Conservation (phyloP, 2,797 vertebrate genomes). For the Coranthus polyacanthus region DNA sequence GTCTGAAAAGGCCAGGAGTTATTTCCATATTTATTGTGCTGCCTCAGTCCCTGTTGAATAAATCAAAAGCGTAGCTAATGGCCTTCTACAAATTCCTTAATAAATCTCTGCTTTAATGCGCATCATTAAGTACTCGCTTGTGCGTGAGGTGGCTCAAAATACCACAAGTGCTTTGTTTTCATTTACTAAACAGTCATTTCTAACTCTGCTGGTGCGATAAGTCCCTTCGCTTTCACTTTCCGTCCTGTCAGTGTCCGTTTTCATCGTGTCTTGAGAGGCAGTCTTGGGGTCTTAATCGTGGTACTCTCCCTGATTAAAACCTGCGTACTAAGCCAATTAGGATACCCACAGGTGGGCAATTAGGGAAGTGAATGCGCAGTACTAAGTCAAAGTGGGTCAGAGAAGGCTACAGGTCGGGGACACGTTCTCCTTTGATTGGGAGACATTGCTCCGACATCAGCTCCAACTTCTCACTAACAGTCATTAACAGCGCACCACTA, state of each 20-base stretch:
- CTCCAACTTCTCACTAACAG: constrained; percentile 23
- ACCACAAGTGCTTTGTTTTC: constrained; percentile 79
- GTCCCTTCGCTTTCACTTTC: constrained; percentile 5
- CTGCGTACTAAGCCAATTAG: constrained; percentile 71
- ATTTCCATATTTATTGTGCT: constrained; percentile 85
- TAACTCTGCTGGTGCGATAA: constrained; percentile 16
- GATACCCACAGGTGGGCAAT: constrained; percentile 72
- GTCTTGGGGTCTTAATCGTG: constrained; percentile 55
- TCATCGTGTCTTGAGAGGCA: constrained; percentile 22
- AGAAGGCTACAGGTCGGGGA: constrained; percentile 60
- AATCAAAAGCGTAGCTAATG: constrained; percentile 82
- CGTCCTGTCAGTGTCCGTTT: background rate
- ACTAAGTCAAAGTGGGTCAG: constrained; percentile 60
- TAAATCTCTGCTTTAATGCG: constrained; percentile 81
- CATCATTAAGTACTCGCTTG: constrained; percentile 78
- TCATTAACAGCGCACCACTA: constrained; percentile 41
- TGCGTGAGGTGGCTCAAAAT: constrained; percentile 73
- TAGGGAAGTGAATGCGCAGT: constrained; percentile 56
- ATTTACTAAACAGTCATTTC: constrained; percentile 74
- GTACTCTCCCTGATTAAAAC: constrained; percentile 70
- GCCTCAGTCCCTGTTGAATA: constrained; percentile 76
- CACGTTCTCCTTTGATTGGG: constrained; percentile 54
- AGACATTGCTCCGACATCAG: constrained; percentile 38
- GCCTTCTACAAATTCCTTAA: constrained; percentile 77
- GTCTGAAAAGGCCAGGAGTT: constrained; percentile 74